Percentiles rank a stretch among this genome's conserved stretches.
These are phyloP conservation scores for Clitarchus hookeri DNA, from an alignment of 2,888 invertebrate genomes.

Conservation along the genomic window DNA sequence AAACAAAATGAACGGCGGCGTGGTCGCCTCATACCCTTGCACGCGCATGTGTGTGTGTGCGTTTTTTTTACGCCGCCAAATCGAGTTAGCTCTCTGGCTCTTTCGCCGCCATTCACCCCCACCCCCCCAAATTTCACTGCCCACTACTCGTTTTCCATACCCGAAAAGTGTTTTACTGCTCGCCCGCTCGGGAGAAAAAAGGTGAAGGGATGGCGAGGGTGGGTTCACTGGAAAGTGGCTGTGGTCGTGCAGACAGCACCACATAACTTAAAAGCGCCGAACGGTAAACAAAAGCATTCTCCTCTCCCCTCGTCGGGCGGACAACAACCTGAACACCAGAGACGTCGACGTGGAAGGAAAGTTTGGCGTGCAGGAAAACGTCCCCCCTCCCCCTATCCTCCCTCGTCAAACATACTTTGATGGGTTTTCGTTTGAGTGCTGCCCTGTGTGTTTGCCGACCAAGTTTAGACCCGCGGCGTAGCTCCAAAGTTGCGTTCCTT, in stretches of 20 bases:
- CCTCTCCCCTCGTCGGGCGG: background rate
- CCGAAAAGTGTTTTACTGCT: conserved; percentile 9
- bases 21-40: background rate
- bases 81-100: background rate
- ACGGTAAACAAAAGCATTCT: background rate
- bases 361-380: background rate
- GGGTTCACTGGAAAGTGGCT: background rate
- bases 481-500: no score
- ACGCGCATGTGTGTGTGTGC: background rate
- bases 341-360: background rate
- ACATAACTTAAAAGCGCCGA: background rate
- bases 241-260: background rate
- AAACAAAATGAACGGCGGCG: background rate
- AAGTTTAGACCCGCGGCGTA: no score
- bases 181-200: background rate
- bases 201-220: background rate
- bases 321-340: background rate
- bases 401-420: no score
- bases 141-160: background rate
- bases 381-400: no score
- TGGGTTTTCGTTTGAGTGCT: no score
- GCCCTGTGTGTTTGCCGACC: no score
- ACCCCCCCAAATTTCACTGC: background rate
- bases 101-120: background rate
- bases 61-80: background rate